Percentiles rank a stretch among this genome's conserved stretches.
These are phyloP conservation scores for Schlechtendalia chinensis DNA, from an alignment of 1,140 invertebrate species.

Conservation along the genomic window DNA sequence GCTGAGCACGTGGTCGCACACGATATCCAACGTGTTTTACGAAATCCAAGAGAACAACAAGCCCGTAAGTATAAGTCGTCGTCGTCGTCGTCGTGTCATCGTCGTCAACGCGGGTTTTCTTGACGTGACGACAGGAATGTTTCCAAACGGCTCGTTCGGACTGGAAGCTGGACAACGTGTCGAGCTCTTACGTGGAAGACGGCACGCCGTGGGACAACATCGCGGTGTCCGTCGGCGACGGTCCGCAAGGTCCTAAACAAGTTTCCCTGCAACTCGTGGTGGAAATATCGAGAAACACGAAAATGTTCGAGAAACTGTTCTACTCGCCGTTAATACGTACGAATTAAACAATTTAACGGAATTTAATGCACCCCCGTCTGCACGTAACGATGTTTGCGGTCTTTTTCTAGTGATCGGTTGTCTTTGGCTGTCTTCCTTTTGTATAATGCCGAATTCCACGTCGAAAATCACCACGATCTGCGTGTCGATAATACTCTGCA, in stretches of 20 bases:
- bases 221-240: neutral
- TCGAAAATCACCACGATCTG: slow-evolving; percentile 24
- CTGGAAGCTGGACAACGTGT: neutral
- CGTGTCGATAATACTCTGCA: neutral
- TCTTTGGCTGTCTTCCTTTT: slow-evolving; percentile 23
- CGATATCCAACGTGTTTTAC: slow-evolving; percentile 1
- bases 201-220: neutral
- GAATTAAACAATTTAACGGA: no score
- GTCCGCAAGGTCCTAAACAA: neutral
- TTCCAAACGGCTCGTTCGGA: neutral
- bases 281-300: slow-evolving; percentile 31
- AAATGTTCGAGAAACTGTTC: neutral
- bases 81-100: no score
- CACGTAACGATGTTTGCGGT: no score
- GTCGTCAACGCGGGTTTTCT: neutral
- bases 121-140: no score
- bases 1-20: slow-evolving; percentile 34
- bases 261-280: neutral
- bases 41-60: neutral
- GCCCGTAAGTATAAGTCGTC: neutral
- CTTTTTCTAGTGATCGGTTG: slow-evolving; percentile 17
- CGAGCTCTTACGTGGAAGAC: neutral
- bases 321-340: slow-evolving; percentile 14
- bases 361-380: no score
- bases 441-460: neutral